phyloP scores from a whole-genome alignment of 2,113 vertebrate species.

The Glaucidium brasilianum region DNA sequence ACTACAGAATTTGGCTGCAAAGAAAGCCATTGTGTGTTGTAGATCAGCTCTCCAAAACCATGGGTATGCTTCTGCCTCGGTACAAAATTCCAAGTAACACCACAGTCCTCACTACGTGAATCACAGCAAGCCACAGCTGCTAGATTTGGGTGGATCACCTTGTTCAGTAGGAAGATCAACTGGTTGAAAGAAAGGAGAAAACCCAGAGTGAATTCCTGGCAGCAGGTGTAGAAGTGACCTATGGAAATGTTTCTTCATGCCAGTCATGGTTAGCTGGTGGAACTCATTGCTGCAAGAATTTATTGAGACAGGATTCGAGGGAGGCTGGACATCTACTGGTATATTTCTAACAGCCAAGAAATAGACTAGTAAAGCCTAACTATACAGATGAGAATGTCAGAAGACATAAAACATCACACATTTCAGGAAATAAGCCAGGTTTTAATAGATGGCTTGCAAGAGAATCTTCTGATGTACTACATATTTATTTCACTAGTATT shows the following conservation, averaged over 20 bases:
- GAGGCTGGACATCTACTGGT: background rate
- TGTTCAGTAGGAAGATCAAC: background rate
- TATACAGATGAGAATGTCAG: background rate
- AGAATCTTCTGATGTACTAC: background rate
- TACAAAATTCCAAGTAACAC: background rate
- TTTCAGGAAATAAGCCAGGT: background rate
- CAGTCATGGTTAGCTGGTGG: background rate
- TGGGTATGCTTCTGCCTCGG: background rate
- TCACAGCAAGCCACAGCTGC: conserved; percentile 4
- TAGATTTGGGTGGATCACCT: conserved; percentile 21
- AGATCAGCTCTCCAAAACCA: background rate
- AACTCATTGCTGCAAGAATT: background rate
- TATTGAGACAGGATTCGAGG: background rate
- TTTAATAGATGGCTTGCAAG: background rate
- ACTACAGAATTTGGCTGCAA: background rate
- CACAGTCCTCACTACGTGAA: conserved; percentile 7
- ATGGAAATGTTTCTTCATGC: background rate
- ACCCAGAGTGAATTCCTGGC: background rate
- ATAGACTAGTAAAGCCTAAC: background rate
- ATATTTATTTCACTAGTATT: background rate
- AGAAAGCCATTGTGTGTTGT: background rate
- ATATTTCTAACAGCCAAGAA: background rate
- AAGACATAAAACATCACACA: background rate
- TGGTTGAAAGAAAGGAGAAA: background rate
- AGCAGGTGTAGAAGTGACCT: background rate